phyloP scores from a whole-genome alignment of 2,888 invertebrate genomes.

The Torymus aiolomorphi region DNA sequence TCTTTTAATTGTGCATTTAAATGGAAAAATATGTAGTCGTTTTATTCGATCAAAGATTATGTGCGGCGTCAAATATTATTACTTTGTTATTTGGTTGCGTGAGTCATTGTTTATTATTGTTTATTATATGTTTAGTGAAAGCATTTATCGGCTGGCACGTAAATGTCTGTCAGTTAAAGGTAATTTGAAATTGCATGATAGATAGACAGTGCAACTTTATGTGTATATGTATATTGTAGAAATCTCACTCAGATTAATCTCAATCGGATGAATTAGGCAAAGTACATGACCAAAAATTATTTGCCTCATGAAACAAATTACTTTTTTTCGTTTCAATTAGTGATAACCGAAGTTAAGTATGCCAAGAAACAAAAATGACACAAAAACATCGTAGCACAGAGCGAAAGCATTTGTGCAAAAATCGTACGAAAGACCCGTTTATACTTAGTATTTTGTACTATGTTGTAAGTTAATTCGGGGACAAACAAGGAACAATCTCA shows the following conservation, averaged over 20 bases:
- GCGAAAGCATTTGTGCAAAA: constrained; percentile 20
- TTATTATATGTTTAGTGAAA: constrained; percentile 39
- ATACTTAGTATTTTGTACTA: constrained; percentile 39
- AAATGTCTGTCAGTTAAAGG: constrained; percentile 10
- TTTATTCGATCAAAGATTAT: constrained; percentile 45
- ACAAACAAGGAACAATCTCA: constrained; percentile 50
- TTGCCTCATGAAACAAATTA: constrained; percentile 23
- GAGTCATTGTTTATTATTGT: constrained; percentile 49
- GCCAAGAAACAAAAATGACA: constrained; percentile 32
- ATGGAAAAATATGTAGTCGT: constrained; percentile 30
- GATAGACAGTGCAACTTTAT: constrained; percentile 46
- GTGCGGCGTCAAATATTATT: constrained; percentile 21
- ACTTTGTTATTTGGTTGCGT: constrained; percentile 45
- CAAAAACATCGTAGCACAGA: constrained; percentile 19
- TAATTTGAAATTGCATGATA: constrained; percentile 49
- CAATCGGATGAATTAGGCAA: constrained; percentile 39
- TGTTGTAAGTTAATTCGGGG: constrained; percentile 33
- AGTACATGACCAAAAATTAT: constrained; percentile 44
- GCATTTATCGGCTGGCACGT: constrained; percentile 52
- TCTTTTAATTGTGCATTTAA: constrained; percentile 54
- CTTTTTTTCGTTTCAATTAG: constrained; percentile 33
- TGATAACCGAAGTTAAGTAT: constrained; percentile 16
- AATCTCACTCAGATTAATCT: constrained; percentile 55
- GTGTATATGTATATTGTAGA: constrained; percentile 55
- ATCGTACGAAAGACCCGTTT: constrained; percentile 7